Evolutionary conservation across 2,888 invertebrate genomes (phyloP).

Genomic region (Nomada ruficornis): DNA sequence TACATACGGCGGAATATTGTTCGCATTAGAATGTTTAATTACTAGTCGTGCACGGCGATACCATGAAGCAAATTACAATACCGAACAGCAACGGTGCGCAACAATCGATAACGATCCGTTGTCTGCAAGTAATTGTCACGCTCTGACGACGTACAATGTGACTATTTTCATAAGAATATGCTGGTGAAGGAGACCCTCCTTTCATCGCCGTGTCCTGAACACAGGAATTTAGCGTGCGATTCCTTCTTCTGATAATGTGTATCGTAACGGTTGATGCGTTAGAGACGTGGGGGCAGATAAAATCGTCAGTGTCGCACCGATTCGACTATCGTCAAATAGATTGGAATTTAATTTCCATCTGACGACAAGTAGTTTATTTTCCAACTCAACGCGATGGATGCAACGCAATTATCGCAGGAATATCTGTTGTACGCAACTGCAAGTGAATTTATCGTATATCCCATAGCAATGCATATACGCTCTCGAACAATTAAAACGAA

Average conservation of each 20-base stretch:
- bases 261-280: constrained; percentile 19
- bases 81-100: constrained; percentile 9
- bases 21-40: not conserved
- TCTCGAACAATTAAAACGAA: too few relatives aligned
- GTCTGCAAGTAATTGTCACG: constrained; percentile 30
- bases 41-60: not conserved
- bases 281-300: constrained; percentile 22
- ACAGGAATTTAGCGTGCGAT: constrained; percentile 23
- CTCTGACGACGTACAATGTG: constrained; percentile 18
- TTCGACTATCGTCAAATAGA: not conserved
- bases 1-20: not conserved
- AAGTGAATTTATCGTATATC: too few relatives aligned
- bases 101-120: constrained; percentile 7
- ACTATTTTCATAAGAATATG: constrained; percentile 31
- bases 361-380: too few relatives aligned
- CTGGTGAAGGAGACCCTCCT: constrained; percentile 1
- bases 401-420: too few relatives aligned
- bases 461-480: too few relatives aligned
- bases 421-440: too few relatives aligned
- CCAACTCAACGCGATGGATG: too few relatives aligned
- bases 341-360: too few relatives aligned
- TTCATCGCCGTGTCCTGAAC: constrained; percentile 1
- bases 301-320: not conserved
- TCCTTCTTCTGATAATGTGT: constrained; percentile 17
- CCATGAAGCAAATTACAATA: constrained; percentile 5